Percentiles rank a stretch among this genome's conserved stretches.
phyloP scores from a whole-genome alignment of 30 jellyfish, hydroid and myxozoan species.

The Chironex yamaguchii region DNA sequence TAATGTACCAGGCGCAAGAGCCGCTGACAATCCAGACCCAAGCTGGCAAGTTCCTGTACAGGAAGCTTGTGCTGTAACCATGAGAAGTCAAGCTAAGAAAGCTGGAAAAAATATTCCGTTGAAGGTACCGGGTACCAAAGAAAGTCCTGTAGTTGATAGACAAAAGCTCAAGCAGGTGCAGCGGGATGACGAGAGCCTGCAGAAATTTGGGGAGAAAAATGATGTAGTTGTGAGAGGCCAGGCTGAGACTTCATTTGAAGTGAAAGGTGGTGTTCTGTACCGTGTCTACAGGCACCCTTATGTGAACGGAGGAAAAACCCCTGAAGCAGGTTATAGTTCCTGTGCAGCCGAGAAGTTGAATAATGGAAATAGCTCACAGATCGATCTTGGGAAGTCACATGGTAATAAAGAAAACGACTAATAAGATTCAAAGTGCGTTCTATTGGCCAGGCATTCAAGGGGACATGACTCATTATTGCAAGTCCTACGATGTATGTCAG shows the following conservation, averaged over 20 bases:
- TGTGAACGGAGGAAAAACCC: background rate
- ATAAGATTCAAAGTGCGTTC: background rate
- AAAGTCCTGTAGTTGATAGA: conserved; percentile 42
- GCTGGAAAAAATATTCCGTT: conserved; percentile 4
- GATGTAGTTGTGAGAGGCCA: too few relatives aligned
- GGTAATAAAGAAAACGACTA: conserved; percentile 36
- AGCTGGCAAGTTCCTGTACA: too few relatives aligned
- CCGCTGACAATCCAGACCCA: conserved; percentile 53
- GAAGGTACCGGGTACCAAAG: conserved; percentile 32
- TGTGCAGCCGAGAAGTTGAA: conserved; percentile 13
- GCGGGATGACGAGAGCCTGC: conserved; percentile 59
- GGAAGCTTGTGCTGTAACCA: conserved; percentile 12
- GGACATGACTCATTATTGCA: conserved; percentile 8
- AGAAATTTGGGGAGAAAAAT: conserved; percentile 47
- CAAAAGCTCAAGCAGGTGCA: conserved; percentile 39
- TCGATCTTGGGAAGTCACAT: too few relatives aligned
- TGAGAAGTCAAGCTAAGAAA: conserved; percentile 47
- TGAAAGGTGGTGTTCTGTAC: background rate
- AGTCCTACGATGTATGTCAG: conserved; percentile 11
- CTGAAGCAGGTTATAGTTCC: conserved; percentile 2
- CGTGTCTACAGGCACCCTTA: background rate
- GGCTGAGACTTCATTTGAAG: background rate
- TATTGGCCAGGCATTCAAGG: conserved; percentile 47
- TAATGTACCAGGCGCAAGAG: conserved; percentile 29
- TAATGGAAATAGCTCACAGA: background rate